Evolutionary conservation across 2,888 invertebrate species (phyloP).

Genomic region (Cacoxenus indagator): DNA sequence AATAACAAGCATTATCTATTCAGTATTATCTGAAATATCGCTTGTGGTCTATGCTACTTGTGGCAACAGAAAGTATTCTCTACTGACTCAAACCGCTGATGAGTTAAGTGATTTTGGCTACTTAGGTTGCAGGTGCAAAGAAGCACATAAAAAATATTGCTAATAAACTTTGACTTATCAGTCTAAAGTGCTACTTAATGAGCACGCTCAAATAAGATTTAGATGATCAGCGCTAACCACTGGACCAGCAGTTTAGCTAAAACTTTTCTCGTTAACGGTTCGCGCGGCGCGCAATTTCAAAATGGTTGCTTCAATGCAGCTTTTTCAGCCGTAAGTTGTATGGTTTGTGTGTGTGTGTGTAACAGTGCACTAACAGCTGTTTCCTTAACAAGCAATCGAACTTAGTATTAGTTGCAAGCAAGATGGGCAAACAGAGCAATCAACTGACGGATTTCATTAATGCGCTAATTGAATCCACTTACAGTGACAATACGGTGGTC

Average conservation of each 20-base stretch:
- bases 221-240: background rate
- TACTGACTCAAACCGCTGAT: no score
- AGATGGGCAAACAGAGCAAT: background rate
- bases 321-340: background rate
- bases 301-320: background rate
- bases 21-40: no score
- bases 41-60: no score
- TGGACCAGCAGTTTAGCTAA: background rate
- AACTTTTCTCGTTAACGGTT: background rate
- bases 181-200: no score
- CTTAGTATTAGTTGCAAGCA: background rate
- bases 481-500: constrained; percentile 30
- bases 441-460: constrained; percentile 31
- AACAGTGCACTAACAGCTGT: background rate
- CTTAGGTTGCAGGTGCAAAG: no score
- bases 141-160: no score
- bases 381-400: background rate
- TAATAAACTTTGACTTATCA: no score
- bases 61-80: no score
- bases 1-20: no score
- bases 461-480: constrained; percentile 39
- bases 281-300: background rate
- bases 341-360: background rate
- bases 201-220: background rate
- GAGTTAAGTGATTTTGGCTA: no score